Base-by-base conservation (phyloP, 1,140 invertebrate genomes). In the Drosophila albomicans region DNA sequence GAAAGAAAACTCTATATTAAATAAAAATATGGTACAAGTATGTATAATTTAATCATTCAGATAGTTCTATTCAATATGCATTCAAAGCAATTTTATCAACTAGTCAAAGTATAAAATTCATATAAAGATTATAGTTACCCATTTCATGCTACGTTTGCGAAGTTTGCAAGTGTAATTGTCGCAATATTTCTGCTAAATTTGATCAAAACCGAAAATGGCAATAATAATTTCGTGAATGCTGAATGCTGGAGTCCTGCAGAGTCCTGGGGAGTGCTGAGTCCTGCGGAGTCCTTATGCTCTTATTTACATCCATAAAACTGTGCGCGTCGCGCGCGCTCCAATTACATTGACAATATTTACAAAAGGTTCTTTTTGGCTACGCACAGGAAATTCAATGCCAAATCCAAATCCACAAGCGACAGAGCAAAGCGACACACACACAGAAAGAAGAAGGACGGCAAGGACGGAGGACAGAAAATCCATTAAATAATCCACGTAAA, bases 401-500 rank as follows among this genome's bases (percentile, higher is more conserved):
- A 85, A 85, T 82, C 75, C 64, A 35, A 84, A 84, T 82, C 74
- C 64, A 35, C 45, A 61, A 64, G 16, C 32, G 35, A 71, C 75
- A 38, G 20, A 75, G 61, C 48, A 32, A 32, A 32, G 32, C 48
- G 82, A 67, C 43, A 56, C 38, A 10, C n/a, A 20, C 25, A 71
- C 75, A 38, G 2, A 20, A 20, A 20, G 20, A 20, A 20, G 20
- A 75, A 63, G 45, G 45, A 48, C 46, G 20, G 20, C 15, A 25
- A 10, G 1, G 48, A 25, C 48, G 6, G 11, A 5, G 51, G 51
- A 54, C 51, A 35, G 28, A 54, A 88, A 87, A 87, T 52, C 79
- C 85, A 87, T 87, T 87, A 87, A 87, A 89, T 87, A 84, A 88
- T 81, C 75, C 80, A 87, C 84, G 85, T 87, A 88, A 69, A 88